These are phyloP conservation scores for Ceyx erithaca DNA, from an alignment of 2,797 vertebrate genomes.

Conservation along the genomic window DNA sequence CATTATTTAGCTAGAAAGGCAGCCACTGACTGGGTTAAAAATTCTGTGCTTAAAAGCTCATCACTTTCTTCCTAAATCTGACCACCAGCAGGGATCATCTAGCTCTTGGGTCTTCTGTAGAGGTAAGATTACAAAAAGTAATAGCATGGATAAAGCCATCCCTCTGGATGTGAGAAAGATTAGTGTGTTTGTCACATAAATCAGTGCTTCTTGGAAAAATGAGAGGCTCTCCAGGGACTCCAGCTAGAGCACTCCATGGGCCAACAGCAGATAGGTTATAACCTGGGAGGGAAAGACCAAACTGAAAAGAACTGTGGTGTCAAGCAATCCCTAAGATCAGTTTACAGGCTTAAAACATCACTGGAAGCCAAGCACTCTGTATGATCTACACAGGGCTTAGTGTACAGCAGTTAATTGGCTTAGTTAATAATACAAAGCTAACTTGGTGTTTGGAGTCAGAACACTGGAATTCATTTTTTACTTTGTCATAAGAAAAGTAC, in stretches of 20 bases:
- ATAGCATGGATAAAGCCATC: background rate
- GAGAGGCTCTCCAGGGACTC: constrained; percentile 2
- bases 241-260: background rate
- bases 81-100: constrained; percentile 1
- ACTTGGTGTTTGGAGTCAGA: background rate
- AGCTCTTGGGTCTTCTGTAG: constrained; percentile 2
- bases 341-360: background rate
- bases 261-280: constrained; percentile 28
- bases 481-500: background rate
- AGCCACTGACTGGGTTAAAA: background rate
- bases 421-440: background rate
- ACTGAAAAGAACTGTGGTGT: background rate
- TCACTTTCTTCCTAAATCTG: constrained; percentile 10
- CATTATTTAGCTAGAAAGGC: constrained; percentile 26
- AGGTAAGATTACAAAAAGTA: constrained; percentile 22
- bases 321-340: background rate
- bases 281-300: background rate
- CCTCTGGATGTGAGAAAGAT: constrained; percentile 17
- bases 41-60: constrained; percentile 11
- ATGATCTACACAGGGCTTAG: background rate
- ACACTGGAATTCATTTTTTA: background rate
- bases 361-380: background rate
- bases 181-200: constrained; percentile 44
- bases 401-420: constrained; percentile 14
- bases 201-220: constrained; percentile 3